Base-by-base conservation (phyloP, 2,888 invertebrate genomes). In the Zygogramma bicolorata region DNA sequence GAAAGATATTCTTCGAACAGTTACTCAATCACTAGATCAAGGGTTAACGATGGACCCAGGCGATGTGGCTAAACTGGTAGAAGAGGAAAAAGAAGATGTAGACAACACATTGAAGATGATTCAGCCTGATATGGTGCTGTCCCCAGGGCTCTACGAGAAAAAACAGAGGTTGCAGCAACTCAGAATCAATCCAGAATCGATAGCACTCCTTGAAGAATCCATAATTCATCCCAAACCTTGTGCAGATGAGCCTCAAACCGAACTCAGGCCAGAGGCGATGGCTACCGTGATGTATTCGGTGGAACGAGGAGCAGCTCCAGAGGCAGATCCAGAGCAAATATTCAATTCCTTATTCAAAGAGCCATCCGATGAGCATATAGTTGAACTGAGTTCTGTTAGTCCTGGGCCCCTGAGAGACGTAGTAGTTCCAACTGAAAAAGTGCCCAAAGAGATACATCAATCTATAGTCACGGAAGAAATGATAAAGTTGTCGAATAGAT, bases 241-340 rank as follows among this genome's bases (percentile, higher is more conserved):
- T 5, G 81, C 84, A 8, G 85, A 86, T 70, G 84, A 85, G 63
- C 79, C 81, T 1, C 79, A 80, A 69, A 78, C 80, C 1, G 86
- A 86, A 74, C 77, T 84, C 1, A 77, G 82, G 8, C 86, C 87
- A 13, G 87, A 86, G 80, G 77, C 84, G 6, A 76, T 86, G 69
- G 86, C 85, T 0, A 77, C 80, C 13, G 82, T 87, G 34, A 84
- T 87, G 82, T 82, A 85, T 60, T 83, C 84, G 0, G 83, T 86
- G 38, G 87, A 87, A 77, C 81, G 80, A 34, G 85, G 85, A n/a
- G 77, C 85, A 31, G 77, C 78, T 10, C 83, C 86, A 68, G 81
- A 81, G 46, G 76, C 82, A 7, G 77, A 82, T 15, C 84, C 86
- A 71, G 75, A 77, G 71, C 70, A 82, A 77, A 73, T 85, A n/a